phyloP scores from a whole-genome alignment of 2,888 invertebrate species.

The Ormia ochracea region DNA sequence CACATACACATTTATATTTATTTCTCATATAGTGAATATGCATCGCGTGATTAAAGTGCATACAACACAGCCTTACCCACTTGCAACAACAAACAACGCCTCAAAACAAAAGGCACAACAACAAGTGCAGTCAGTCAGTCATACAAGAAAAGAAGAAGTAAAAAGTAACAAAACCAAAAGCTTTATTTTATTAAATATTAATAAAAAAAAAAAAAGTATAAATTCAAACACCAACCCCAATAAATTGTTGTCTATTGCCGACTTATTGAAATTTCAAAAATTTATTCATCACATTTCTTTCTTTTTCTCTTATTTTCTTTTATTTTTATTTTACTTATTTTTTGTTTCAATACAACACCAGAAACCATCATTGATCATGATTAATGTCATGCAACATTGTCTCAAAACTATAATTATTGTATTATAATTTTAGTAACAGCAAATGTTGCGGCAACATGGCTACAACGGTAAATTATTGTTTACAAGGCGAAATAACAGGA shows the following conservation, averaged over 20 bases:
- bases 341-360: slow-evolving; percentile 27
- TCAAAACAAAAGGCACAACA: slow-evolving; percentile 67
- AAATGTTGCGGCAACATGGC: slow-evolving; percentile 30
- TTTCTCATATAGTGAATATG: slow-evolving; percentile 51
- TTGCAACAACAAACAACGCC: slow-evolving; percentile 17
- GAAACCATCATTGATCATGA: slow-evolving; percentile 57
- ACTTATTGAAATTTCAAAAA: slow-evolving; percentile 46
- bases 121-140: slow-evolving; percentile 65
- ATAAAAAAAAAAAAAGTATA: slow-evolving; percentile 37
- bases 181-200: not conserved
- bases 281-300: slow-evolving; percentile 29
- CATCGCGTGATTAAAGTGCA: slow-evolving; percentile 57
- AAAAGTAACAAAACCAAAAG: not conserved
- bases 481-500: slow-evolving; percentile 74
- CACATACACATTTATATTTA: not conserved
- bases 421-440: not conserved
- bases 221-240: slow-evolving; percentile 48
- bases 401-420: not conserved
- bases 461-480: slow-evolving; percentile 71
- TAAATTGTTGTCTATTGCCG: slow-evolving; percentile 3
- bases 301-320: not conserved
- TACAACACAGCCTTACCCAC: slow-evolving; percentile 8
- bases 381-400: slow-evolving; percentile 45
- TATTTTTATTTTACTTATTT: too few species aligned
- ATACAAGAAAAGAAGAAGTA: slow-evolving; percentile 32